A percentile compares a stretch with the other conserved stretches of the same genome.
Conservation (phyloP, 2,888 invertebrate species). For the Napeogenes inachia region DNA sequence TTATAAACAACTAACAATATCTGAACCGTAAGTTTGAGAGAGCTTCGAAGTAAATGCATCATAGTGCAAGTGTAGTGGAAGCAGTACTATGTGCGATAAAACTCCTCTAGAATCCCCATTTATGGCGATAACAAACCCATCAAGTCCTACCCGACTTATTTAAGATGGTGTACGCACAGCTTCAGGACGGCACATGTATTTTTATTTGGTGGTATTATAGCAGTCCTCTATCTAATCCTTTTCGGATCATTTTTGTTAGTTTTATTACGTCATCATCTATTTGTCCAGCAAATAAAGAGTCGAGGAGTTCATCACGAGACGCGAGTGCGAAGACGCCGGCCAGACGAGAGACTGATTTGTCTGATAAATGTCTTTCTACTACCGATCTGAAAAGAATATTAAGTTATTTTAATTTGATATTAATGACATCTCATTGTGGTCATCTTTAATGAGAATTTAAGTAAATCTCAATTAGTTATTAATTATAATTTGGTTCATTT, state of each 20-base stretch:
- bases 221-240: conserved; percentile 66
- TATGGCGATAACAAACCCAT: conserved; percentile 57
- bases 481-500: background rate
- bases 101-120: conserved; percentile 55
- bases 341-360: conserved; percentile 87
- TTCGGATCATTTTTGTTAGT: conserved; percentile 66
- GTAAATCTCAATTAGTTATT: background rate
- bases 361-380: conserved; percentile 88
- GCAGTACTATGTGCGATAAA: conserved; percentile 35
- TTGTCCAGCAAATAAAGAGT: conserved; percentile 65
- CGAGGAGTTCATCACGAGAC: conserved; percentile 63
- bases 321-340: conserved; percentile 83
- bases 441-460: background rate
- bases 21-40: background rate
- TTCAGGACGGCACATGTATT: conserved; percentile 60
- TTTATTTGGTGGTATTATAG: conserved; percentile 51
- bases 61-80: conserved; percentile 26
- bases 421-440: background rate
- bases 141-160: conserved; percentile 14
- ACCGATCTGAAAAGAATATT: conserved; percentile 74
- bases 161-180: conserved; percentile 32
- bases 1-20: background rate
- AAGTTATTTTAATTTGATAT: background rate
- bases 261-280: conserved; percentile 67
- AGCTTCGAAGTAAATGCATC: conserved; percentile 9